These are phyloP conservation scores for Drosophila carrolli DNA, from an alignment of 1,140 invertebrate species.

Conservation along the genomic window DNA sequence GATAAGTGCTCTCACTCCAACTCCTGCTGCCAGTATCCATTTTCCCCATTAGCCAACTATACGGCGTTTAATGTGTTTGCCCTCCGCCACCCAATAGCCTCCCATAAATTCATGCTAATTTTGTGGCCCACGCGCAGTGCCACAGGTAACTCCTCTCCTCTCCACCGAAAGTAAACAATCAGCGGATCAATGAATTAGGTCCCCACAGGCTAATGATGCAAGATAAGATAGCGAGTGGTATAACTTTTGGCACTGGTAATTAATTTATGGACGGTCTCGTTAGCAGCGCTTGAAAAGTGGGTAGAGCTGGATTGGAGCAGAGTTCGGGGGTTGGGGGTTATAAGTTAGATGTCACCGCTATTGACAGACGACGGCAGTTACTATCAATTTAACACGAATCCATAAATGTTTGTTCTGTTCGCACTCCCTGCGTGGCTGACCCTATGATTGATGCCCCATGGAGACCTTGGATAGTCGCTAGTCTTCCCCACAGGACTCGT, in stretches of 20 bases:
- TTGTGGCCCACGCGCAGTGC: constrained; percentile 25
- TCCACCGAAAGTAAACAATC: constrained; percentile 42
- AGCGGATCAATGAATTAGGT: constrained; percentile 63
- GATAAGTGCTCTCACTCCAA: constrained; percentile 23
- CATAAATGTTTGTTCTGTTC: constrained; percentile 36
- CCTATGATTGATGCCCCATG: constrained; percentile 69
- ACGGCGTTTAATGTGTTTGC: constrained; percentile 43
- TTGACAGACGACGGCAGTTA: constrained; percentile 64
- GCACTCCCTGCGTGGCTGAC: constrained; percentile 18
- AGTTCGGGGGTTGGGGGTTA: neutral
- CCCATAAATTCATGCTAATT: constrained; percentile 40
- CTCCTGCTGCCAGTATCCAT: constrained; percentile 10
- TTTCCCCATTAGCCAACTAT: constrained; percentile 30
- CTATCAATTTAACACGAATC: constrained; percentile 74
- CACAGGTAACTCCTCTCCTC: neutral
- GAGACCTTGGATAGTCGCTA: constrained; percentile 19
- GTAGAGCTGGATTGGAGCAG: constrained; percentile 8
- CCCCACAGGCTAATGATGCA: constrained; percentile 43
- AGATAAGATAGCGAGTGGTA: constrained; percentile 59
- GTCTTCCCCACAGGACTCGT: constrained; percentile 31
- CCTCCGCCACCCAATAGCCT: neutral
- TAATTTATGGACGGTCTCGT: constrained; percentile 60
- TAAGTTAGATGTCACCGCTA: constrained; percentile 26
- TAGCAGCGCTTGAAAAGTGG: constrained; percentile 40
- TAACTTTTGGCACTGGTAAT: constrained; percentile 49